Conservation (phyloP, 1,140 invertebrate genomes). For the Vollenhovia emeryi region DNA sequence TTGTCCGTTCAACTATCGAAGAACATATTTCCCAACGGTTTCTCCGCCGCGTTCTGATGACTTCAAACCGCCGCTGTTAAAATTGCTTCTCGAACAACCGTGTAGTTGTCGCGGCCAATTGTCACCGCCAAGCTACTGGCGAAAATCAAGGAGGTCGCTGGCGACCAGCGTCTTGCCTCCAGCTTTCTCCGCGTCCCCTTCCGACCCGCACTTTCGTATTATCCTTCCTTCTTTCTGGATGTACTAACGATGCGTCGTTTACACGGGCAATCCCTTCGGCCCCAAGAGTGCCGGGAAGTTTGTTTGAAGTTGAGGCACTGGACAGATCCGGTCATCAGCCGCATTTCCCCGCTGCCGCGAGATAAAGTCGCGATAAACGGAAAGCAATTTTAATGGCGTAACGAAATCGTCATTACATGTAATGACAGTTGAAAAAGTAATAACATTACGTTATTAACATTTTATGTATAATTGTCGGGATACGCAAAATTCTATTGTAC, state of each 20-base stretch:
- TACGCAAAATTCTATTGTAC: not conserved
- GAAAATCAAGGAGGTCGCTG: conserved; percentile 27
- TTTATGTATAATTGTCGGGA: not conserved
- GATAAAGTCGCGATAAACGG: not conserved
- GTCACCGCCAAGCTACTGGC: conserved; percentile 27
- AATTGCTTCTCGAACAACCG: conserved; percentile 51
- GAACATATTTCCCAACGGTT: not conserved
- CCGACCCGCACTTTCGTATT: conserved; percentile 35
- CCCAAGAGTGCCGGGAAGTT: conserved; percentile 75
- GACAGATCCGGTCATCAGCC: conserved; percentile 59
- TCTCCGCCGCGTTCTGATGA: conserved; percentile 50
- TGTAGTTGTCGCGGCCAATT: conserved; percentile 63
- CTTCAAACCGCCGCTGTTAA: conserved; percentile 58
- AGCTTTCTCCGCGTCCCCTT: conserved; percentile 27
- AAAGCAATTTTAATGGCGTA: not conserved
- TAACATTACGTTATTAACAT: not conserved
- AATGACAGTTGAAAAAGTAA: not conserved
- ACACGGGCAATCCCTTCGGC: conserved; percentile 71
- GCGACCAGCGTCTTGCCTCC: not conserved
- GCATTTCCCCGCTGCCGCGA: conserved; percentile 46
- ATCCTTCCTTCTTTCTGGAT: conserved; percentile 15
- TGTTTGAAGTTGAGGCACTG: conserved; percentile 74
- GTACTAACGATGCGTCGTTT: conserved; percentile 79
- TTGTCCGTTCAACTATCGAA: not conserved
- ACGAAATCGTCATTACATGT: not conserved